Percentiles rank a stretch among this genome's conserved stretches.
Conservation (phyloP, 2,797 vertebrate species). For the Cossypha heuglini region DNA sequence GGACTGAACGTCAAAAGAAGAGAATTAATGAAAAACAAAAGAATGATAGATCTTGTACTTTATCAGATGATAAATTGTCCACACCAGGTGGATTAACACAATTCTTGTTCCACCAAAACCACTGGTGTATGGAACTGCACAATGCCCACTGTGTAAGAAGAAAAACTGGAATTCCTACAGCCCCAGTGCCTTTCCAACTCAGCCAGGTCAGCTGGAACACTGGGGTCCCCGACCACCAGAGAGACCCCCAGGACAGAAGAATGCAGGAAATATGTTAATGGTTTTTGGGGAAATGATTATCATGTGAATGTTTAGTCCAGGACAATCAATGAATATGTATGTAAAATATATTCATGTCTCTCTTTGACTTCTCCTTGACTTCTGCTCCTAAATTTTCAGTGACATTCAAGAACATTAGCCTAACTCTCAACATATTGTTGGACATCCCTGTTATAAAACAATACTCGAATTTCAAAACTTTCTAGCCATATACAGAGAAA, state of each 20-base stretch:
- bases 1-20: not conserved
- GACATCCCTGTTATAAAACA: not conserved
- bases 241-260: not conserved
- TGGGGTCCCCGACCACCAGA: not conserved
- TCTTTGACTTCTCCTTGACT: not conserved
- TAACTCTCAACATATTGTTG: not conserved
- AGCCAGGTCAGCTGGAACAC: rapidly evolving
- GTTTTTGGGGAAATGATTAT: not conserved
- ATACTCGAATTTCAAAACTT: not conserved
- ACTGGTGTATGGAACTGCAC: too few relatives aligned
- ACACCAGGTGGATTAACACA: not conserved
- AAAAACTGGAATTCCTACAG: not conserved
- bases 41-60: not conserved
- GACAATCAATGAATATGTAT: not conserved
- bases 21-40: not conserved
- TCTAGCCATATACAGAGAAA: not conserved
- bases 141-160: too few relatives aligned
- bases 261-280: not conserved
- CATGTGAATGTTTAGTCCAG: not conserved
- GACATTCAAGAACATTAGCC: not conserved
- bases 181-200: not conserved
- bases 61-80: not conserved
- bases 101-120: not conserved
- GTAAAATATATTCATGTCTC: not conserved
- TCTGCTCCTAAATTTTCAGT: not conserved